Evolutionary conservation across 2,888 invertebrate species (phyloP), one percentile per base, ranked within the genome.

Genomic region (Cinara cedri): DNA sequence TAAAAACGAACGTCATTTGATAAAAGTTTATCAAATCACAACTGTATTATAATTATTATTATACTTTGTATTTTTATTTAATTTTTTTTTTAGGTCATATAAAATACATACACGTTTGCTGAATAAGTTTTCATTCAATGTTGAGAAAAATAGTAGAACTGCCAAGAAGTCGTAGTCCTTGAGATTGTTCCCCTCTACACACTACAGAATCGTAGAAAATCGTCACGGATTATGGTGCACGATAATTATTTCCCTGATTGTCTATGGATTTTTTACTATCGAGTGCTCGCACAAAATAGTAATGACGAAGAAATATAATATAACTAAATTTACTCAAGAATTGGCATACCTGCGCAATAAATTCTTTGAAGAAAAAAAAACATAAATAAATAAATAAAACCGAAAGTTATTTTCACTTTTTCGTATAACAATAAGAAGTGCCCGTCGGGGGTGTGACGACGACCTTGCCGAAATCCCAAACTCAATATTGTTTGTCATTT

Each of bases 111-210:
- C 42, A 70, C 60, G 24, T 49, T 34, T 49, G 63, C 49, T 70
- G 60, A 70, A 70, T 78, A 78, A 70, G 70, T 78, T 70, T 78
- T 78, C 70, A 70, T 78, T 78, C 78, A 78, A 78, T 66, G 49
- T 34, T 60, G 42, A 62, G 49, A 78, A 78, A 78, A 78, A 78
- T 78, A 78, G 62, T 78, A 62, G 60, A 70, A 70, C 70, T 60
- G 51, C 70, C 60, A 70, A 78, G 68, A 70, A 70, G 65, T 62
- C 51, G 68, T 55, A 78, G 78, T 68, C 78, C 78, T 78, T 78
- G 78, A 78, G 70, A 57, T 78, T 13, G 42, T 19, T 60, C 78
- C 76, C 70, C 78, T 60, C 62, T 70, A 57, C 14, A 68, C 3
- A 42, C 62, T 60, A n/a, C n/a, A 60, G n/a, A 62, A 42, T 68